Evolutionary conservation across 2,113 vertebrate species (phyloP).

Genomic region (Brachirus orientalis): DNA sequence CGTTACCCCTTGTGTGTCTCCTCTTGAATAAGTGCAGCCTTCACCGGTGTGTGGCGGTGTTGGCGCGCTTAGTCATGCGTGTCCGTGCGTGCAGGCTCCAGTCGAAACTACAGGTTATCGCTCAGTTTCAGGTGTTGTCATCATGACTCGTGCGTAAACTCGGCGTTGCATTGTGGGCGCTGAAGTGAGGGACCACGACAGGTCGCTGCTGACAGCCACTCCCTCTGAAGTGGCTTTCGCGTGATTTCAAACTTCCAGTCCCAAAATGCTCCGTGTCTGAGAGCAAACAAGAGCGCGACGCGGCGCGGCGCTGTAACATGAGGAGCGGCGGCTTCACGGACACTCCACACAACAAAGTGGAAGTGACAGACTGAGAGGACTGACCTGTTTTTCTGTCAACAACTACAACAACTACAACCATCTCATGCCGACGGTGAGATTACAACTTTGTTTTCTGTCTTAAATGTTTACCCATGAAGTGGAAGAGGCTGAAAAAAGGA

Average conservation of each 20-base stretch:
- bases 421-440: conserved; percentile 62
- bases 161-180: conserved; percentile 59
- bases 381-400: conserved; percentile 31
- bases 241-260: conserved; percentile 64
- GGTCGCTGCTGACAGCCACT: neutral
- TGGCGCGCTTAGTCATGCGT: neutral
- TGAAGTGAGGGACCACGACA: conserved; percentile 38
- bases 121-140: conserved; percentile 79
- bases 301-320: conserved; percentile 15
- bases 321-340: conserved; percentile 44
- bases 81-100: neutral
- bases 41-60: too few relatives aligned
- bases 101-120: conserved; percentile 71
- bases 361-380: conserved; percentile 17
- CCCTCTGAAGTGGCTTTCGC: neutral
- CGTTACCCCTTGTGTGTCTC: neutral
- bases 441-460: conserved; percentile 10
- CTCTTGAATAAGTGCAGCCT: neutral
- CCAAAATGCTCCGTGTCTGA: conserved; percentile 63
- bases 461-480: too few relatives aligned
- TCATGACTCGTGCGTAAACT: conserved; percentile 43
- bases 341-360: neutral
- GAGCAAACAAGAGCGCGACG: conserved; percentile 32
- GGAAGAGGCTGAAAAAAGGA: too few relatives aligned
- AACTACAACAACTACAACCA: conserved; percentile 26